phyloP scores from a whole-genome alignment of 35 echinoderm and acorn worm genomes.

The Ophiothrix spiculata region DNA sequence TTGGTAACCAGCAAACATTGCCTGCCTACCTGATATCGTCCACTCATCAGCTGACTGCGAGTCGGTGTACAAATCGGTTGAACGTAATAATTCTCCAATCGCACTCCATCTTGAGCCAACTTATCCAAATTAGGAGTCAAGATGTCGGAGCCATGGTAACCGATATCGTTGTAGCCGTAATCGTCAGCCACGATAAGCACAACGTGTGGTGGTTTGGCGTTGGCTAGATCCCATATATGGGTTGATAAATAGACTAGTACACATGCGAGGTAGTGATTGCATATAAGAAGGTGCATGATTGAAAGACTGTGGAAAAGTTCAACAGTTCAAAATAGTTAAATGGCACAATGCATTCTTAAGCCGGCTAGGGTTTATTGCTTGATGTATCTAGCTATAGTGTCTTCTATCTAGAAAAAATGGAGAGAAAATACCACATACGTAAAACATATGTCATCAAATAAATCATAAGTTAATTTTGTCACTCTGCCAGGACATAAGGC shows the following conservation, averaged over 20 bases:
- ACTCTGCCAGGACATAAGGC: too few relatives aligned
- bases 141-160: constrained; percentile 62
- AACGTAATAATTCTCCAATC: constrained; percentile 72
- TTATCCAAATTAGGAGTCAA: constrained; percentile 56
- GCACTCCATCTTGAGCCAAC: constrained; percentile 37
- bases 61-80: constrained; percentile 64
- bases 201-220: constrained; percentile 32
- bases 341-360: too few relatives aligned
- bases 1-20: background rate
- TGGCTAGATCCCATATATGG: background rate
- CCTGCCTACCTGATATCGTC: background rate
- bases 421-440: too few relatives aligned
- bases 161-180: constrained; percentile 32
- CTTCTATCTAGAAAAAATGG: too few relatives aligned
- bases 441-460: too few relatives aligned
- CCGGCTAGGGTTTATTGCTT: too few relatives aligned
- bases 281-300: background rate
- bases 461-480: too few relatives aligned
- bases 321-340: too few relatives aligned
- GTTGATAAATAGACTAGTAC: background rate
- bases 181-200: constrained; percentile 61
- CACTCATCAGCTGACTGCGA: constrained; percentile 56
- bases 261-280: background rate
- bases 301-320: background rate
- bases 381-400: too few relatives aligned